Evolutionary conservation across 2,888 invertebrate species (phyloP), one percentile per base, ranked within the genome.

Genomic region (Folsomia candida): DNA sequence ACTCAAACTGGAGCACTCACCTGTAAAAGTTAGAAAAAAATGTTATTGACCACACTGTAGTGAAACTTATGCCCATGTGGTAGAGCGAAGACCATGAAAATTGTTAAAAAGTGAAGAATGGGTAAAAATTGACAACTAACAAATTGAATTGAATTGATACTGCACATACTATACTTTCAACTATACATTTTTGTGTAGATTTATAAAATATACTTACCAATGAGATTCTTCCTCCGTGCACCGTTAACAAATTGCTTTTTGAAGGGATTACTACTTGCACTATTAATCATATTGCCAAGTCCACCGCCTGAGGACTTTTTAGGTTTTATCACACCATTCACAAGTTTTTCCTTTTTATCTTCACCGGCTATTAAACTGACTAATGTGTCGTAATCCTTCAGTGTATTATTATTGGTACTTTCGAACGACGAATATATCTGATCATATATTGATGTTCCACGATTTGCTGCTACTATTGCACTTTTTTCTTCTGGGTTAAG

Each of bases 381-480:
- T 22, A 79, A 69, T 9, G 77, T 69, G 4, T 79, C 77, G 58
- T 78, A 79, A 68, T 78, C 78, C 69, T 77, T 77, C 29, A 82
- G 88, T 14, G 61, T 69, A 24, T 66, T 72, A 28, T 61, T 70
- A 47, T 91, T 89, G 6, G 4, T 18, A 54, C 20, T n/a, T 14
- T 54, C n/a, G 6, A 14, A 6, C 4, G 6, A 54, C 24, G 94
- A 93, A 83, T 93, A 94, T 70, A 93, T 85, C 76, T 89, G 88
- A 82, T 95, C 95, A 81, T 95, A 95, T 77, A 95, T 90, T 54
- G 92, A 92, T 57, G 93, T 92, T 0, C 94, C 94, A 82, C 94
- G 93, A 83, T 94, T 94, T 18, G 94, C 94, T 81, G 92, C 91
- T 73, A 92, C 87, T 20, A 95, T 91, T 11, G 93, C 93, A 64